Evolutionary conservation across 2,888 invertebrate genomes (phyloP).

Genomic region (Glaucopsyche alexis): DNA sequence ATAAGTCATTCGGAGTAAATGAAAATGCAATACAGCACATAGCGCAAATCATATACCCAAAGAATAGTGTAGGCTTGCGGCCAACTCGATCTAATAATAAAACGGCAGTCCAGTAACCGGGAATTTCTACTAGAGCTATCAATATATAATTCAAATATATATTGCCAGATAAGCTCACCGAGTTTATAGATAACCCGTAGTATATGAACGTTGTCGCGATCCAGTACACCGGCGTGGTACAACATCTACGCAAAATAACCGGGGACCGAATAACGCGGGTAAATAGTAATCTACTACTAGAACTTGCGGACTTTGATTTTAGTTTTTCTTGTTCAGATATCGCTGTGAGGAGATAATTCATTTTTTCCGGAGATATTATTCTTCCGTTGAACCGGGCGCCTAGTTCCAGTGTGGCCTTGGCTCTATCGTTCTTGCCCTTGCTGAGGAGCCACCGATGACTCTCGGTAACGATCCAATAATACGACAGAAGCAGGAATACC

Average conservation of each 20-base stretch:
- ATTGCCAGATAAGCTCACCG: constrained; percentile 86
- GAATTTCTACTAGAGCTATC: constrained; percentile 84
- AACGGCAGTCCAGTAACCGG: constrained; percentile 83
- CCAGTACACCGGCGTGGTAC: constrained; percentile 88
- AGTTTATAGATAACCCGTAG: constrained; percentile 88
- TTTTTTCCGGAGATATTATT: constrained; percentile 67
- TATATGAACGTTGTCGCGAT: constrained; percentile 88
- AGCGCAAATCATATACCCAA: constrained; percentile 68
- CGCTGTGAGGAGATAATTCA: constrained; percentile 59
- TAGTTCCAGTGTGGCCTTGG: constrained; percentile 78
- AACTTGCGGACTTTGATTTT: constrained; percentile 40
- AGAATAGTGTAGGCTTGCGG: constrained; percentile 63
- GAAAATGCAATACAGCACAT: constrained; percentile 76
- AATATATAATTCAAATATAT: constrained; percentile 88
- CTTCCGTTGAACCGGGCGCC: constrained; percentile 82
- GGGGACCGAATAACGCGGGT: constrained; percentile 74
- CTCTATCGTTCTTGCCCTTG: constrained; percentile 82
- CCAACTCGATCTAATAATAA: constrained; percentile 82
- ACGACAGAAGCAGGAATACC: constrained; percentile 81
- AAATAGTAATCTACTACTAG: constrained; percentile 46
- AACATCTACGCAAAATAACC: constrained; percentile 78
- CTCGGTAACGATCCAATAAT: constrained; percentile 85
- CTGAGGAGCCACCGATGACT: constrained; percentile 88
- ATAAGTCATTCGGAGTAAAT: constrained; percentile 63
- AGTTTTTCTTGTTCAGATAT: constrained; percentile 51